Conservation (phyloP, 2,113 vertebrate genomes). For the Micronisus gabar region DNA sequence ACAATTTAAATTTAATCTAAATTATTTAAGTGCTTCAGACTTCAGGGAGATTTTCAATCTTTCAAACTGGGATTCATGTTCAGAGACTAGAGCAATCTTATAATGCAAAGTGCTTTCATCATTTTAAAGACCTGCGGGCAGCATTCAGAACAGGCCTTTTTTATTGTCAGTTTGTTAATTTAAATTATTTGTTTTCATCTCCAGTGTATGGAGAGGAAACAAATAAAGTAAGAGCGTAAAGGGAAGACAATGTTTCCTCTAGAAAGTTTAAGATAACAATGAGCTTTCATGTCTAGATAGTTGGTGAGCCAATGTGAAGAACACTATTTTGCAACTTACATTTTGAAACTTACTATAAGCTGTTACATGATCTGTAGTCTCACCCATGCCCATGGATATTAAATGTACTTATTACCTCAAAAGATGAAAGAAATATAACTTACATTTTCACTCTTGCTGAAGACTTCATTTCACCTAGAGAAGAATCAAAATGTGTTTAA, state of each 20-base stretch:
- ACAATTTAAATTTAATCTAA: constrained; percentile 77
- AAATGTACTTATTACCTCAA: not conserved
- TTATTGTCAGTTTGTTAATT: constrained; percentile 61
- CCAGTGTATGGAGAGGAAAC: not conserved
- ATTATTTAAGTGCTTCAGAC: constrained; percentile 75
- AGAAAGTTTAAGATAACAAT: not conserved
- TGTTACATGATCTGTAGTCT: not conserved
- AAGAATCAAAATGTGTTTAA: not conserved
- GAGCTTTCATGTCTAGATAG: not conserved
- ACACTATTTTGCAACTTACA: not conserved
- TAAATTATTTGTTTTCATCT: constrained; percentile 64
- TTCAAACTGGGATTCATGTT: constrained; percentile 54
- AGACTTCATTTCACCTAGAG: not conserved
- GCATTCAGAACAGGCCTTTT: not conserved
- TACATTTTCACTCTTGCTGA: not conserved
- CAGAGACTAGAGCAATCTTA: constrained; percentile 48
- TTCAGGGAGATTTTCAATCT: constrained; percentile 67
- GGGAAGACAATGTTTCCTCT: not conserved
- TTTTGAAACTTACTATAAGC: not conserved
- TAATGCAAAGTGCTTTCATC: constrained; percentile 41
- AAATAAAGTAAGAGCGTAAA: not conserved
- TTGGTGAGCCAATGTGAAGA: not conserved
- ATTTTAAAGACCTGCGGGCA: constrained; percentile 36
- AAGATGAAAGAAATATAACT: not conserved
- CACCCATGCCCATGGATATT: not conserved